phyloP scores from a whole-genome alignment of 2,888 invertebrate species.

The Scelioninae gen. 2 region DNA sequence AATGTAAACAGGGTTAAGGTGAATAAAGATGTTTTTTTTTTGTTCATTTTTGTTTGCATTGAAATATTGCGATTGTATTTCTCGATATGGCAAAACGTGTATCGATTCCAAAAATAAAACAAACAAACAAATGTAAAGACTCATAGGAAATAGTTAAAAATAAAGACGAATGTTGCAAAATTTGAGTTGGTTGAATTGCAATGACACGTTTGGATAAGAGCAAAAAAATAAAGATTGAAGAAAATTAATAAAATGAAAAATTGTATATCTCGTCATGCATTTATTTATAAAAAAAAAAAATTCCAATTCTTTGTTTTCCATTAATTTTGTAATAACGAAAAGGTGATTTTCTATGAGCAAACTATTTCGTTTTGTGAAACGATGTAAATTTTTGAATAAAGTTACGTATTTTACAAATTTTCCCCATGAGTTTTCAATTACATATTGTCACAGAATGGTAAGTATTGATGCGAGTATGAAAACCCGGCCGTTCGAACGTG shows the following conservation, averaged over 20 bases:
- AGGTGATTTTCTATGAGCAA: conserved; percentile 53
- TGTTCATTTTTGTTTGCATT: conserved; percentile 11
- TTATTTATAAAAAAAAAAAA: conserved; percentile 29
- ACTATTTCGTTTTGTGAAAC: conserved; percentile 38
- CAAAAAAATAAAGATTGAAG: conserved; percentile 8
- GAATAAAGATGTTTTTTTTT: neutral
- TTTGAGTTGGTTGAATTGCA: conserved; percentile 48
- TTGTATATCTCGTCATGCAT: conserved; percentile 38
- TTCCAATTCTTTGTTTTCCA: conserved; percentile 11
- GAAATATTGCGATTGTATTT: conserved; percentile 26
- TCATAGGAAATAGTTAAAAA: neutral
- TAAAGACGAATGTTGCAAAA: conserved; percentile 5
- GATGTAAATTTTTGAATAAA: conserved; percentile 51
- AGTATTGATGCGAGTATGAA: no score
- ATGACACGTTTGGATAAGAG: conserved; percentile 44
- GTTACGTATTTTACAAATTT: conserved; percentile 39
- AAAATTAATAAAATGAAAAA: conserved; percentile 19
- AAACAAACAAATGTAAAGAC: no score
- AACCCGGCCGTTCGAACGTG: no score
- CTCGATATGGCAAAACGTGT: conserved; percentile 13
- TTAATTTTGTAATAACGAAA: conserved; percentile 35
- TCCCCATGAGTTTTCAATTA: neutral
- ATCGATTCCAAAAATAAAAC: conserved; percentile 9
- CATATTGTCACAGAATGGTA: no score
- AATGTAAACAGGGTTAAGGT: no score